These are phyloP conservation scores for Sepiola atlantica DNA, from an alignment of 2,888 invertebrate species.

Conservation along the genomic window DNA sequence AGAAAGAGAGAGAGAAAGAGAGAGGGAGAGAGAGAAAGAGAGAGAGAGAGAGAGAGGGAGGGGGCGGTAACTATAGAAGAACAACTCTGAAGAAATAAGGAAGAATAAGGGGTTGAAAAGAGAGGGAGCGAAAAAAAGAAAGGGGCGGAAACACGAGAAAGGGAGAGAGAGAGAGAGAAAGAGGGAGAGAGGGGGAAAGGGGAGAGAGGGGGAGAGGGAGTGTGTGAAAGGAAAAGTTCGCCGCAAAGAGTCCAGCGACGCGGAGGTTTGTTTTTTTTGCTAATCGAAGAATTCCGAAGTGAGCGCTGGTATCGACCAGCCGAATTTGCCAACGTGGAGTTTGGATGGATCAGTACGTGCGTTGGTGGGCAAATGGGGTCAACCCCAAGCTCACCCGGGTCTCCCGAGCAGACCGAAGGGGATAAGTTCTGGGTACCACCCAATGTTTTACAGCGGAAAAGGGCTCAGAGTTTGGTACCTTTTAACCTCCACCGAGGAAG, in stretches of 20 bases:
- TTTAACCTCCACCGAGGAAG: conserved; percentile 52
- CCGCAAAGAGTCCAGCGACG: too few relatives aligned
- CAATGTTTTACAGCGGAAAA: conserved; percentile 65
- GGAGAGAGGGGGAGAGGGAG: neutral
- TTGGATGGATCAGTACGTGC: conserved; percentile 46
- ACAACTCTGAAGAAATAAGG: neutral
- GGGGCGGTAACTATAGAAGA: too few relatives aligned
- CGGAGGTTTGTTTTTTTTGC: too few relatives aligned
- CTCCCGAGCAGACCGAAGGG: conserved; percentile 55
- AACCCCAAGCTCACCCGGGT: conserved; percentile 63
- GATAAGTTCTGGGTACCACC: conserved; percentile 73
- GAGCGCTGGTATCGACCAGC: neutral
- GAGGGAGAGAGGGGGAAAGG: neutral
- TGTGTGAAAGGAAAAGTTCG: neutral
- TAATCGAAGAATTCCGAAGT: neutral
- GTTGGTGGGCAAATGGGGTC: conserved; percentile 60
- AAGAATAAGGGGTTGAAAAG: neutral
- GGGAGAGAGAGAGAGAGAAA: neutral
- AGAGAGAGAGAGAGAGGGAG: neutral
- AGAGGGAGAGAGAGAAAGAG: neutral
- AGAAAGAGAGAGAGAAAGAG: neutral
- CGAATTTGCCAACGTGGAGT: conserved; percentile 22
- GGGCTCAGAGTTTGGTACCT: conserved; percentile 70
- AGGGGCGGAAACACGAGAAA: too few relatives aligned
- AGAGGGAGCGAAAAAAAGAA: too few relatives aligned